Evolutionary conservation across 2,888 invertebrate genomes (phyloP).

Genomic region (Metellina segmentata): DNA sequence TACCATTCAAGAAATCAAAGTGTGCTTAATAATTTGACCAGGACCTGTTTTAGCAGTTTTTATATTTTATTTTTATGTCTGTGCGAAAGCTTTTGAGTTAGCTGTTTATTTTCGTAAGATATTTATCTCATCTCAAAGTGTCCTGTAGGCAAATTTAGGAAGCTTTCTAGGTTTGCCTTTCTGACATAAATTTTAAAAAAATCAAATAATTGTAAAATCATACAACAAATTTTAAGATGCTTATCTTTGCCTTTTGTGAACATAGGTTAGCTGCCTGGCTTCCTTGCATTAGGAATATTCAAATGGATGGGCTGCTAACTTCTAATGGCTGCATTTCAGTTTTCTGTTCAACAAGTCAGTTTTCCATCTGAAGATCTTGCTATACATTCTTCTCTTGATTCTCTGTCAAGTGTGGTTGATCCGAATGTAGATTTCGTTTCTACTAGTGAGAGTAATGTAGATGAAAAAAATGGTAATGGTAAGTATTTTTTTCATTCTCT

Average conservation of each 20-base stretch:
- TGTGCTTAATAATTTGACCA: too few relatives aligned
- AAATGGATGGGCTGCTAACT: conserved; percentile 59
- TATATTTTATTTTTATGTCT: too few relatives aligned
- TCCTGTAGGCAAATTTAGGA: too few relatives aligned
- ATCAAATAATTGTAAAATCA: background rate
- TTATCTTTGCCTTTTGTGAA: background rate
- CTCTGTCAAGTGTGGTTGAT: conserved; percentile 72
- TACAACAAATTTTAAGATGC: background rate
- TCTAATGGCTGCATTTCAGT: conserved; percentile 75
- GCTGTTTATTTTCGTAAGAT: too few relatives aligned
- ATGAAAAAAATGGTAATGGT: conserved; percentile 47
- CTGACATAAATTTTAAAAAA: background rate
- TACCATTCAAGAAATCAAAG: too few relatives aligned
- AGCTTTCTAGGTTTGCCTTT: background rate
- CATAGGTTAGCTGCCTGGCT: background rate
- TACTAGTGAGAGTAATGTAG: conserved; percentile 17
- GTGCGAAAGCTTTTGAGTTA: too few relatives aligned
- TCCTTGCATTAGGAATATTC: background rate
- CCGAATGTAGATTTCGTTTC: conserved; percentile 69
- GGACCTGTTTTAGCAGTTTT: too few relatives aligned
- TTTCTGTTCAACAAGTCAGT: conserved; percentile 74
- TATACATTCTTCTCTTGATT: conserved; percentile 62
- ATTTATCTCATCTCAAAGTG: too few relatives aligned
- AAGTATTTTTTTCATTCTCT: conserved; percentile 16
- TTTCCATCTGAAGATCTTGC: conserved; percentile 64